A percentile compares a stretch with the other conserved stretches of the same genome.
phyloP scores from a whole-genome alignment of 2,113 vertebrate genomes.

The Poecile atricapillus region DNA sequence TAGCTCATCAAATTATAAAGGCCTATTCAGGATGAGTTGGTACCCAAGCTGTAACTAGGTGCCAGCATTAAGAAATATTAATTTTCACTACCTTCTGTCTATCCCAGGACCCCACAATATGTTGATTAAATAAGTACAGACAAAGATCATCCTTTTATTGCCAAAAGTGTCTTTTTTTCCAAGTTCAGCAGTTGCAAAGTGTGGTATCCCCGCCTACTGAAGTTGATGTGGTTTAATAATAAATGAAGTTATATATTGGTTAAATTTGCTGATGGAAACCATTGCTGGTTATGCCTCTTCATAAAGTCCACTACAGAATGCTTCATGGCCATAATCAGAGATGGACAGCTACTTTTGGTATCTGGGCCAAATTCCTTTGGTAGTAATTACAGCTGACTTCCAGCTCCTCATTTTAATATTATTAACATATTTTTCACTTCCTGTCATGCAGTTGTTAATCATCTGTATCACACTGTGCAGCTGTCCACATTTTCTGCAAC shows the following conservation, averaged over 20 bases:
- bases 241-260: background rate
- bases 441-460: background rate
- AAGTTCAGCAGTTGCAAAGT: background rate
- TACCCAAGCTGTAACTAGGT: background rate
- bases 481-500: background rate
- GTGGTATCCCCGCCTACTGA: background rate
- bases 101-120: background rate
- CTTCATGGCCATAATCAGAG: background rate
- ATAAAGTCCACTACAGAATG: background rate
- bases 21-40: background rate
- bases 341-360: background rate
- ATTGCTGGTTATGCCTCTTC: background rate
- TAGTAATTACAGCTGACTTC: constrained; percentile 5
- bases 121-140: background rate
- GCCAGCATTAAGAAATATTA: background rate
- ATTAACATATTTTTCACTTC: constrained; percentile 1
- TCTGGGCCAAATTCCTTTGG: constrained; percentile 18
- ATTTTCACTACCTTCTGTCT: background rate
- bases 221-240: background rate
- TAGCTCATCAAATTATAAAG: background rate
- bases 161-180: background rate
- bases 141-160: background rate
- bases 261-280: background rate
- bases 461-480: background rate
- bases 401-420: background rate